Evolutionary conservation across 1,140 invertebrate species (phyloP), one percentile per base, ranked within the genome.

Genomic region (Caerostris darwini): DNA sequence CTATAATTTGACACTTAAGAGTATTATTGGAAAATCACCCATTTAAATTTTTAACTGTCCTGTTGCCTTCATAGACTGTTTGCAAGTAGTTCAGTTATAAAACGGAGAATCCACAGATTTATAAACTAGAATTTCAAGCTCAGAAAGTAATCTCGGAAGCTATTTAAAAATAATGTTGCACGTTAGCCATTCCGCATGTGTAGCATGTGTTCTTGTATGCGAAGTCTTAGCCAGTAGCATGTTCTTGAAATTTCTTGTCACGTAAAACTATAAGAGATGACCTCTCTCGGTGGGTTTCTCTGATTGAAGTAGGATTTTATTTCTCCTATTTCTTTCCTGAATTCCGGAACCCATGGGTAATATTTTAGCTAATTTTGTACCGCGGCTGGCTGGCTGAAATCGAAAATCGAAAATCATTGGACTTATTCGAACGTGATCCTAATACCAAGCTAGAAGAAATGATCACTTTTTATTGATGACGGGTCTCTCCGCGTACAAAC

Each of bases 381-480:
- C 19, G 12, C 19, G 50, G 3, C 19, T 34, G 8, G 3, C 19
- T 5, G 69, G 50, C 69, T 77, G 69, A 77, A 77, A 77, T 53
- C 34, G 69, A 77, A 77, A 77, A 77, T 77, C 69, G 69, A 77
- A 77, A 77, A 77, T 77, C 69, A 77, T 77, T 77, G 19, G 69
- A 77, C 69, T 77, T 50, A 77, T 77, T 77, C 69, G 34, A 12
- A 77, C 69, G 69, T 77, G 69, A 2, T 53, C 8, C 19, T 50
- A 77, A 77, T 77, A 77, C 69, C 69, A 53, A 77, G n/a, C n/a
- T 34, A 34, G 34, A 8, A 77, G 69, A 1, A 77, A 34, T 10
- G 50, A 77, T 77, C 69, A 7, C 69, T 77, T 77, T 77, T 77
- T 77, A 77, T 77, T 77, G 69, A 77, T 77, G 69, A 10, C 12